Evolutionary conservation across 92 coral and sea anemone genomes (phyloP), one percentile per base, ranked within the genome.

Genomic region (Zoanthus sansibaricus): DNA sequence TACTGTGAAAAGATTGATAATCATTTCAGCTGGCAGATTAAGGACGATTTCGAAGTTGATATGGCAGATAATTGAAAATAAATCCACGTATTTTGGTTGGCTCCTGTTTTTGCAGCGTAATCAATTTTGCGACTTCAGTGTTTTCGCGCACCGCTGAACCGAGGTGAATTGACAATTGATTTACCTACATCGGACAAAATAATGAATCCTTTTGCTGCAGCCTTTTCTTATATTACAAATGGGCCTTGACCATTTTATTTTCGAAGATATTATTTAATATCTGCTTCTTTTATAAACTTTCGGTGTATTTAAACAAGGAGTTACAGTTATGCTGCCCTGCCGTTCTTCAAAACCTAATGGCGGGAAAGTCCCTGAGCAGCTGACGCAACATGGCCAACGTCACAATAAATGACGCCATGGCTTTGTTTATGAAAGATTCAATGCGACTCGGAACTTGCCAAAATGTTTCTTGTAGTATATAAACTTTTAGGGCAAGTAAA

Each of bases 41-140:
- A 44, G 30, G 67, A 76, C 47, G 46, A 54, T 32, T 3, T 52
- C 13, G 25, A 30, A 51, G 82, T 9, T 11, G 82, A 52, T 30
- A 80, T 20, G 32, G 71, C 44, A 66, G 18, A 20, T 42, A 69
- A 61, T 30, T 42, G 72, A 62, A 64, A 79, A 42, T 33, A 55
- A 16, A n/a, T 54, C 45, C 21, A 11, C 3, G 6, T 61, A 9
- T 14, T 15, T 62, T 77, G 47, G 75, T 5, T 18, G 12, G 58
- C 66, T 20, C 46, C 67, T 74, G 45, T 66, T 64, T 79, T 64
- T 80, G 85, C 75, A 46, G 73, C 74, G 62, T 72, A 80, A 80
- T 80, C 64, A 79, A 78, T 15, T 45, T 58, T 51, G 59, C 25
- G 75, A 44, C 31, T 42, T 37, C 30, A 78, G 54, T 37, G 44